These are phyloP conservation scores for Leptatherina wallacei DNA, from an alignment of 2,797 vertebrate genomes.

Conservation along the genomic window DNA sequence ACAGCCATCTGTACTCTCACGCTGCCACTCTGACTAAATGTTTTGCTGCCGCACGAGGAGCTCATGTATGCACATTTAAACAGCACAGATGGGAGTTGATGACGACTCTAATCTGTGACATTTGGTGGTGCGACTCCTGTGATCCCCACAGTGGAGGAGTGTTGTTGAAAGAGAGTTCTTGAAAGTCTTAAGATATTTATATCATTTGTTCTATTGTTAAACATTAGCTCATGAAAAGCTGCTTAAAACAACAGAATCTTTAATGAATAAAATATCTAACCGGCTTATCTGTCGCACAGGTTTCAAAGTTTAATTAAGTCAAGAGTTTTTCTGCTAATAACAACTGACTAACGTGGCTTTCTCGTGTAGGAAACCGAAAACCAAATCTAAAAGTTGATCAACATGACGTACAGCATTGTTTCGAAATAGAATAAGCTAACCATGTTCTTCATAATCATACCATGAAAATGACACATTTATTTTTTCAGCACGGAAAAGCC, in stretches of 20 bases:
- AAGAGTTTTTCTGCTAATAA: not conserved
- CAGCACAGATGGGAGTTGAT: constrained; percentile 72
- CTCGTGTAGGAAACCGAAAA: not conserved
- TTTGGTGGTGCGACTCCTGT: constrained; percentile 47
- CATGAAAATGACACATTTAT: not conserved
- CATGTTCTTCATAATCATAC: not conserved
- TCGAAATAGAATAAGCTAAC: not conserved
- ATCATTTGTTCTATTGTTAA: constrained; percentile 1
- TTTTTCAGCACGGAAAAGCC: not conserved
- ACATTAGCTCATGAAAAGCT: not conserved
- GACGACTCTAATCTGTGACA: constrained; percentile 66
- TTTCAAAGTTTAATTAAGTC: not conserved
- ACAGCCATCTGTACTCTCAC: constrained; percentile 76
- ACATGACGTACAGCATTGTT: not conserved
- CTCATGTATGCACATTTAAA: constrained; percentile 47
- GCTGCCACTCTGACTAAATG: constrained; percentile 64
- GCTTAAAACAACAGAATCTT: not conserved
- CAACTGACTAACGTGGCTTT: not conserved
- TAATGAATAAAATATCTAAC: not conserved
- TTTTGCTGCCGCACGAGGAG: constrained; percentile 53
- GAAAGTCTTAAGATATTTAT: constrained; percentile 17
- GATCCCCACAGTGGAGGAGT: constrained; percentile 8
- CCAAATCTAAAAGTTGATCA: constrained; percentile 1
- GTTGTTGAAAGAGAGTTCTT: constrained; percentile 1
- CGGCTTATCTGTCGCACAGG: rapidly evolving